Evolutionary conservation across 2,888 invertebrate species (phyloP).

Genomic region (Lycophotia porphyrea): DNA sequence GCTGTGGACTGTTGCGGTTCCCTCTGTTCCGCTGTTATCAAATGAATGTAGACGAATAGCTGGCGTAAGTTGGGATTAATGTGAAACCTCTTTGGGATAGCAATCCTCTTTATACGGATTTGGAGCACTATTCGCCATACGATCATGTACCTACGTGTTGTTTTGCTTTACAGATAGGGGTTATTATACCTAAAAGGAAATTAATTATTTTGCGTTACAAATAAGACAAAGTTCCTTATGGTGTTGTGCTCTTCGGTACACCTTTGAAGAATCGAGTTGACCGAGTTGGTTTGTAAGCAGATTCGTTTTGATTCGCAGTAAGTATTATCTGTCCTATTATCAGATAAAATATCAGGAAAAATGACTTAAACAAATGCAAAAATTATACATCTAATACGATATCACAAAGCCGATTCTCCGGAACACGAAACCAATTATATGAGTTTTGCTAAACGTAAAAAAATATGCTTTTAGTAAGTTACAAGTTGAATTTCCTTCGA

Average conservation of each 20-base stretch:
- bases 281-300: background rate
- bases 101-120: conserved; percentile 35
- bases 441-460: conserved; percentile 47
- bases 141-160: conserved; percentile 1
- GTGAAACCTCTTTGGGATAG: conserved; percentile 50
- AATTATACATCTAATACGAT: conserved; percentile 44
- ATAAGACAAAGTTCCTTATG: background rate
- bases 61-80: conserved; percentile 52
- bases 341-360: conserved; percentile 18
- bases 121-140: conserved; percentile 26
- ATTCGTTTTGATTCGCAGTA: background rate
- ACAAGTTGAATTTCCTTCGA: conserved; percentile 55
- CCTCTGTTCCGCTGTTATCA: conserved; percentile 59
- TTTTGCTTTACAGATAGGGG: conserved; percentile 16
- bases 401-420: conserved; percentile 37
- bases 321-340: background rate
- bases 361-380: conserved; percentile 33
- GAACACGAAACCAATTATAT: conserved; percentile 56
- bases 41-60: conserved; percentile 62
- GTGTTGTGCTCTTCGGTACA: background rate
- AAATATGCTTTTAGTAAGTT: conserved; percentile 64
- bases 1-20: conserved; percentile 60
- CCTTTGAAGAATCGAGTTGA: background rate
- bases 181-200: conserved; percentile 1
- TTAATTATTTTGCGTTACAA: background rate